Evolutionary conservation across 2,797 vertebrate genomes (phyloP).

Genomic region (Champsocephalus gunnari): DNA sequence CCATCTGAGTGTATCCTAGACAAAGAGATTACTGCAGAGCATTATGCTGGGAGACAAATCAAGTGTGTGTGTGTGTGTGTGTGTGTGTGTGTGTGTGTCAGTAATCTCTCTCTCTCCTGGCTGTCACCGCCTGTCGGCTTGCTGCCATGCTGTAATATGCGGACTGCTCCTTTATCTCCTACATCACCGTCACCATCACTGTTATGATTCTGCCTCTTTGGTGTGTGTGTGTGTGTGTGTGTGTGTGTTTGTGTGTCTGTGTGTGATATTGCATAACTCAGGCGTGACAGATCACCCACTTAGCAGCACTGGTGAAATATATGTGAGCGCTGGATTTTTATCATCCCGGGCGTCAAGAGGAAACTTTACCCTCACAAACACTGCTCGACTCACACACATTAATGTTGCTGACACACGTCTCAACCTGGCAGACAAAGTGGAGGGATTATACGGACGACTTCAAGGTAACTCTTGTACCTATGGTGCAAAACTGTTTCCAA

Average conservation of each 20-base stretch:
- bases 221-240: background rate
- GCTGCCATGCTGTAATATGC: slow-evolving; percentile 66
- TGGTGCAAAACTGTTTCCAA: background rate
- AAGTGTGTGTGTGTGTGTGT: slow-evolving; percentile 46
- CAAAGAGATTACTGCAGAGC: slow-evolving; percentile 74
- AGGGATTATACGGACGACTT: slow-evolving; percentile 1
- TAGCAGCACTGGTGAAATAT: slow-evolving; percentile 68
- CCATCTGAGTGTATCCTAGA: slow-evolving; percentile 68
- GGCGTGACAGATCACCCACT: slow-evolving; percentile 79
- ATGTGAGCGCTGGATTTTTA: slow-evolving; percentile 71
- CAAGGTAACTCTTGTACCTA: background rate
- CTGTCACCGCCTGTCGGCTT: slow-evolving; percentile 75
- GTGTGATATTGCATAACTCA: slow-evolving; percentile 71
- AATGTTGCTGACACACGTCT: slow-evolving; percentile 14
- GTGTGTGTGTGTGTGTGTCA: slow-evolving; percentile 46
- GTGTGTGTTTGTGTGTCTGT: slow-evolving; percentile 23
- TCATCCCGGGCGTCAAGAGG: slow-evolving; percentile 58
- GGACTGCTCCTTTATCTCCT: slow-evolving; percentile 73
- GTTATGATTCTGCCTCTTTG: slow-evolving; percentile 75
- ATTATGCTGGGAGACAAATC: slow-evolving; percentile 71
- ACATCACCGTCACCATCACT: slow-evolving; percentile 91
- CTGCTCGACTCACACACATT: background rate
- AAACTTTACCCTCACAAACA: slow-evolving; percentile 53
- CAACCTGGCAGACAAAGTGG: slow-evolving; percentile 24
- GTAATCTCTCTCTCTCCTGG: slow-evolving; percentile 78